Percentiles rank a stretch among this genome's conserved stretches.
These are phyloP conservation scores for Aramus guarauna DNA, from an alignment of 2,113 vertebrate genomes.

Conservation along the genomic window DNA sequence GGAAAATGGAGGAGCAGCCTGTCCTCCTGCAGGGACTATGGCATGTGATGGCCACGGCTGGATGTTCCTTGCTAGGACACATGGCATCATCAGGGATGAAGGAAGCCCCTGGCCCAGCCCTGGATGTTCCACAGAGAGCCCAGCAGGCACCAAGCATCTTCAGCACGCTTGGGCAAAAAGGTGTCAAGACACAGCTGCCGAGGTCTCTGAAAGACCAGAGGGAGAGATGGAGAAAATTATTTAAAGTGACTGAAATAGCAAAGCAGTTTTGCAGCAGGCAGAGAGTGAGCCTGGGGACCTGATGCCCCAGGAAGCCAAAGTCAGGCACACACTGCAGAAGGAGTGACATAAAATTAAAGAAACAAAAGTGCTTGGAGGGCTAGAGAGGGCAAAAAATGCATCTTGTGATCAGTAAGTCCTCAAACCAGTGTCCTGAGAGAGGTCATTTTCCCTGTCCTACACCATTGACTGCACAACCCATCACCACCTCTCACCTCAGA, in stretches of 20 bases:
- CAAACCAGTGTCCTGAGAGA: neutral
- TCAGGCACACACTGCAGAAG: neutral
- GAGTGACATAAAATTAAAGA: neutral
- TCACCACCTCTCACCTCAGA: neutral
- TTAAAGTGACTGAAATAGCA: neutral
- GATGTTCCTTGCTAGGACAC: neutral
- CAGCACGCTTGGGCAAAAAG: rapidly evolving
- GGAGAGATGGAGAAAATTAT: neutral
- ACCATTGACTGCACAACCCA: rapidly evolving
- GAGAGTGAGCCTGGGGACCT: neutral
- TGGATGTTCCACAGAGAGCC: neutral
- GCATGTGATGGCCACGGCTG: neutral
- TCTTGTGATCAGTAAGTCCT: neutral
- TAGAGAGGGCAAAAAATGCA: neutral
- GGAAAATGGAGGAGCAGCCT: neutral
- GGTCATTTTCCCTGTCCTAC: neutral
- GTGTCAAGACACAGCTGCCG: neutral
- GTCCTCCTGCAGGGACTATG: neutral
- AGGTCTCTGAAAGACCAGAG: neutral
- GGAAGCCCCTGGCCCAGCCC: neutral
- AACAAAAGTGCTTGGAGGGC: neutral
- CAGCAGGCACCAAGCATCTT: neutral
- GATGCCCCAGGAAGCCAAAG: neutral
- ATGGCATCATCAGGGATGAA: rapidly evolving
- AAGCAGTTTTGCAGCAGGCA: neutral